Percentiles rank a stretch among this genome's conserved stretches.
These are phyloP conservation scores for Macaria liturata DNA, from an alignment of 2,888 invertebrate species.

Conservation along the genomic window DNA sequence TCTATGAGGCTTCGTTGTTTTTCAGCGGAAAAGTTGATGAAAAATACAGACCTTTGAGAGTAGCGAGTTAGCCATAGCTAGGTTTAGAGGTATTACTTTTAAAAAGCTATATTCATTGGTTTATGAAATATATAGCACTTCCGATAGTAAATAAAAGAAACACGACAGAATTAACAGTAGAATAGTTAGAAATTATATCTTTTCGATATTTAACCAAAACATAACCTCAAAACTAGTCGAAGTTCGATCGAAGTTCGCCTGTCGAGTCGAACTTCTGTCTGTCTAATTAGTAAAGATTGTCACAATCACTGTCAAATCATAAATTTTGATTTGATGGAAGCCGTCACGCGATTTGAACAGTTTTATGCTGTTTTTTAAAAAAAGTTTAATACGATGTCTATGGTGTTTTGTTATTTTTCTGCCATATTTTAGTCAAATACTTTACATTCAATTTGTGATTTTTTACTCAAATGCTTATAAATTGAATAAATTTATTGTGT, in stretches of 20 bases:
- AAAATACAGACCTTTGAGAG: constrained; percentile 50
- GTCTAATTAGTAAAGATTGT: too few species aligned
- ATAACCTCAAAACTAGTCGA: constrained; percentile 26
- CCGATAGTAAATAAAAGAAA: too few species aligned
- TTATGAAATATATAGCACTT: too few species aligned
- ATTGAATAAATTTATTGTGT: constrained; percentile 73
- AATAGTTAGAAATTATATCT: not conserved
- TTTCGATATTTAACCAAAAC: not conserved
- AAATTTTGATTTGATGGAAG: too few species aligned
- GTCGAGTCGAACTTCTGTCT: too few species aligned
- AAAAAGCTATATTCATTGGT: not conserved
- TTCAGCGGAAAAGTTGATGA: too few species aligned
- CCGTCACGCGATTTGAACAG: too few species aligned
- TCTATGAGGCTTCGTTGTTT: too few species aligned
- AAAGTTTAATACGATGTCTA: constrained; percentile 45
- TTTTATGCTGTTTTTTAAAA: too few species aligned
- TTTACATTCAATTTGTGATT: constrained; percentile 71
- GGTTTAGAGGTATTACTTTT: not conserved
- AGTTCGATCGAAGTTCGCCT: not conserved
- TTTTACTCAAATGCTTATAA: constrained; percentile 59
- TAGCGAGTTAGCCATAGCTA: constrained; percentile 58
- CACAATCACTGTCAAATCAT: too few species aligned
- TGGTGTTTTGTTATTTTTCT: constrained; percentile 65
- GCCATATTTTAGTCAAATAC: constrained; percentile 78
- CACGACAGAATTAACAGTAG: too few species aligned